phyloP scores from a whole-genome alignment of 1,140 invertebrate species.

The Coboldia fuscipes region DNA sequence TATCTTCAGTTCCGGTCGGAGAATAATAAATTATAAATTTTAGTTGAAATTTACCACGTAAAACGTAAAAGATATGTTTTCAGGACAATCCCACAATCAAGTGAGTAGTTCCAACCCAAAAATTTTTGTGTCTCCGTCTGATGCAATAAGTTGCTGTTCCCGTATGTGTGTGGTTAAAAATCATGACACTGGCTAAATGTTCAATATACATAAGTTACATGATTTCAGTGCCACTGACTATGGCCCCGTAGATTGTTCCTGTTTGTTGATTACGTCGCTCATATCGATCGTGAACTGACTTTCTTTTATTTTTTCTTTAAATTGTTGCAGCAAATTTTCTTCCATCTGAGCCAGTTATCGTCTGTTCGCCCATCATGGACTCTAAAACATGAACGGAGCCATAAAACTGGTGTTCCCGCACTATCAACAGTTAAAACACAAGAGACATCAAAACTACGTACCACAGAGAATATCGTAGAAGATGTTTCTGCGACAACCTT shows the following conservation, averaged over 20 bases:
- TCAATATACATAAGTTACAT: neutral
- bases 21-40: too few species aligned
- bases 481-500: too few species aligned
- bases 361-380: too few species aligned
- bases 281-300: neutral
- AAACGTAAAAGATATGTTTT: too few species aligned
- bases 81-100: neutral
- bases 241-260: neutral
- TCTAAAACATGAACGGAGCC: too few species aligned
- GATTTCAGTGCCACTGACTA: neutral
- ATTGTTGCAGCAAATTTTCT: slow-evolving; percentile 1
- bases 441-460: neutral
- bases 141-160: too few species aligned
- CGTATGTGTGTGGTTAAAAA: too few species aligned
- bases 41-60: too few species aligned
- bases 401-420: neutral
- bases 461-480: too few species aligned
- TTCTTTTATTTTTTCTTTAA: neutral
- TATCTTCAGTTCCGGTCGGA: too few species aligned
- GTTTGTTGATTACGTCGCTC: neutral
- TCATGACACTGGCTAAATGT: too few species aligned
- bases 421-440: neutral
- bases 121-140: too few species aligned
- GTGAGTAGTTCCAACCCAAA: neutral
- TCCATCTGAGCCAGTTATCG: slow-evolving; percentile 1